Base-by-base conservation (phyloP, 2,888 invertebrate species). In the Meliscaeva auricollis region DNA sequence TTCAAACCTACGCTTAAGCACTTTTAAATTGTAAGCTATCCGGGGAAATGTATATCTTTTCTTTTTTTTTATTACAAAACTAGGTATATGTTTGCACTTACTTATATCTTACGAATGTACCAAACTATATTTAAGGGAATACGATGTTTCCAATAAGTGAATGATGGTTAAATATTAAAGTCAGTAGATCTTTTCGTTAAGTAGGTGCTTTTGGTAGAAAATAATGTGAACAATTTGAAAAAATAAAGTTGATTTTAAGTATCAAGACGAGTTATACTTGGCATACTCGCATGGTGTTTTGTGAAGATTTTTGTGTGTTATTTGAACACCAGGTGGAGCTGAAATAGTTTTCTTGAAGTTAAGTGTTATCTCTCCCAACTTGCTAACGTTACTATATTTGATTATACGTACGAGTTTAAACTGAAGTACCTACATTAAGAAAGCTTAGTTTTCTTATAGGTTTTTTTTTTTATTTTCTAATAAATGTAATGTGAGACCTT, bases 21-120 rank as follows among this genome's bases (percentile, higher is more conserved):
- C 75, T 84, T 84, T 84, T 84, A 84, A 84, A 84, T 84, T 84
- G 84, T 84, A 84, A 84, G 79, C 75, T 84, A 79, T 75, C 84
- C 58, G 70, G 75, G 17, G 56, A 84, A 79, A 79, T 72, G 66
- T 66, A 68, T 69, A 68, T 78, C 48, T 46, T 30, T 48, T 48
- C n/a, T 3, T 54, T 44, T 13, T 17, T 13, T 35, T 20, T 22
- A 9, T 4, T 50, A 2, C 20, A 56, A 32, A 58, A 38, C 58
- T 17, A 46, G 2, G 26, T 26, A n/a, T n/a, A n/a, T n/a, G n/a
- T 35, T 9, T 8, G 35, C 3, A 3, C 6, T 8, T 3, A 9
- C 35, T 35, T 6, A 1, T 2, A 35, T 8, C 7, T 35, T 6
- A 8, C 6, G 7, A 35, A 8, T 9, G 35, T 35, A 35, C 35